Evolutionary conservation across 2,888 invertebrate genomes (phyloP), one percentile per base, ranked within the genome.

Genomic region (Spilarctia lutea): DNA sequence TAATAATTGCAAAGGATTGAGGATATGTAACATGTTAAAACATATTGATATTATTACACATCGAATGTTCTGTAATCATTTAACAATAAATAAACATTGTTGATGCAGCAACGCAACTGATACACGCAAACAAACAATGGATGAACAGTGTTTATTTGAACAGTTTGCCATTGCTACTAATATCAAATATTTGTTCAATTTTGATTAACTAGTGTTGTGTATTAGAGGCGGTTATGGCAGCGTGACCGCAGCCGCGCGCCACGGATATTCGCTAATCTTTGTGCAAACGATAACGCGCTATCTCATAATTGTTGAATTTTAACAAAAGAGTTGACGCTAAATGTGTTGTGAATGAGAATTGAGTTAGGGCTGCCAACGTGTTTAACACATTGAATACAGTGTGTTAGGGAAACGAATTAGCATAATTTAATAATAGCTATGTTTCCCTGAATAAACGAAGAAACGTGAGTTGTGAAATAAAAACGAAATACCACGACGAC

Each of bases 191-290:
- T 83, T 75, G 75, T 74, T 71, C 68, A 73, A 76, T 74, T 71
- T 66, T 70, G 42, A 60, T 66, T 68, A 66, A 71, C 48, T 77
- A 83, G 80, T 76, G 66, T 68, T 76, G 76, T 75, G 66, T 68
- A 68, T 75, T 73, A 81, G 74, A 66, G 63, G 48, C 74, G 69
- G 71, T 75, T 81, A 80, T 74, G 56, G 18, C 74, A 71, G 82
- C 82, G 80, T 83, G 82, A 81, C 78, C 74, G 71, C 65, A 65
- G 27, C 45, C 39, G 65, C 56, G 69, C 70, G 73, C 70, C 71
- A 73, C 84, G 82, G 84, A 83, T 81, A 84, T 75, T 71, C 75
- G 81, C 76, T 83, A 83, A 83, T 83, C 83, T 84, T 78, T 76
- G 72, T 75, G 74, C 75, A 79, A 79, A 81, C 65, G 83, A 83